A percentile compares a stretch with the other conserved stretches of the same genome.
These are phyloP conservation scores for Dilophus febrilis DNA, from an alignment of 2,888 invertebrate genomes.

Conservation along the genomic window DNA sequence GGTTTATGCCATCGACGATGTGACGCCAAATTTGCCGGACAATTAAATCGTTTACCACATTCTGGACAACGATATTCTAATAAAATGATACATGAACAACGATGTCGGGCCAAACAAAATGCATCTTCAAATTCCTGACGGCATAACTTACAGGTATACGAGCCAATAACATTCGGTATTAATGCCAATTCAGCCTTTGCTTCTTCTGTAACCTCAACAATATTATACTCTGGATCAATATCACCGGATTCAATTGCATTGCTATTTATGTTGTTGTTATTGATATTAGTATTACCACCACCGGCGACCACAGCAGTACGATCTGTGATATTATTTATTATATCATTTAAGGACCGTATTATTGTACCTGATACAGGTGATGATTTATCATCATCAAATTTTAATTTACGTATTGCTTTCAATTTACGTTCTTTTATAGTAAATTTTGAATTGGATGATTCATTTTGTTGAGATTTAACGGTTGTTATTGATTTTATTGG, in stretches of 20 bases:
- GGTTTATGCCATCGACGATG: slow-evolving; percentile 98
- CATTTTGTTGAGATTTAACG: neutral
- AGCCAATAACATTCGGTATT: slow-evolving; percentile 91
- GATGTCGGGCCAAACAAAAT: slow-evolving; percentile 89
- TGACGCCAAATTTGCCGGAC: slow-evolving; percentile 90
- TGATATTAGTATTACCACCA: too few relatives aligned
- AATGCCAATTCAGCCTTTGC: slow-evolving; percentile 83
- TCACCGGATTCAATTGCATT: slow-evolving; percentile 73
- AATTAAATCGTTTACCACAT: slow-evolving; percentile 95
- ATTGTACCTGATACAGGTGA: slow-evolving; percentile 92
- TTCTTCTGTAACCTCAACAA: slow-evolving; percentile 90
- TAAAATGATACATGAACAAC: slow-evolving; percentile 90
- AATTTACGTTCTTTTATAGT: slow-evolving; percentile 26
- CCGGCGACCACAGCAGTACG: neutral
- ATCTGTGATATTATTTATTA: slow-evolving; percentile 59
- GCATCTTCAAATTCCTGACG: slow-evolving; percentile 86
- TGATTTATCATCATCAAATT: slow-evolving; percentile 82
- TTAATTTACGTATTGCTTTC: slow-evolving; percentile 54
- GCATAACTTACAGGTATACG: slow-evolving; percentile 89
- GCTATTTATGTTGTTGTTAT: too few relatives aligned
- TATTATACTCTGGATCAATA: slow-evolving; percentile 89
- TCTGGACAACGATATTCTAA: slow-evolving; percentile 96
- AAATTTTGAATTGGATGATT: too few relatives aligned
- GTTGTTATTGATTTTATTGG: neutral
- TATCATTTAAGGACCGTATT: slow-evolving; percentile 63